These are phyloP conservation scores for Acanthopagrus latus DNA, from an alignment of 2,797 vertebrate species.

Conservation along the genomic window DNA sequence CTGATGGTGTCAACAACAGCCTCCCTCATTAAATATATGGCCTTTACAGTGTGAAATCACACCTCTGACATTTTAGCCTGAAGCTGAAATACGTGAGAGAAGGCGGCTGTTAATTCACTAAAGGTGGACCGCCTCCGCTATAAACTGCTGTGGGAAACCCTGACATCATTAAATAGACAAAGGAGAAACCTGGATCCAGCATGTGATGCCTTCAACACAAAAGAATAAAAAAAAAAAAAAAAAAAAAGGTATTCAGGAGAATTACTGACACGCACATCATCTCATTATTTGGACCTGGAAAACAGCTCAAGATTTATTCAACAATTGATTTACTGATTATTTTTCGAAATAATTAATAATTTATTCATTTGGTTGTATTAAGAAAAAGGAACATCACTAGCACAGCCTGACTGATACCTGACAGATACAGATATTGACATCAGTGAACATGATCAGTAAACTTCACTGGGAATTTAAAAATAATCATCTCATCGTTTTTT, in stretches of 20 bases:
- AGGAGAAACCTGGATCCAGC: conserved; percentile 17
- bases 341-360: too few species aligned
- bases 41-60: conserved; percentile 39
- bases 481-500: too few species aligned
- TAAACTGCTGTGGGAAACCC: conserved; percentile 27
- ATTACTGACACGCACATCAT: neutral
- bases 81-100: conserved; percentile 29
- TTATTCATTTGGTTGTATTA: too few species aligned
- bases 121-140: conserved; percentile 8
- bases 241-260: conserved; percentile 3
- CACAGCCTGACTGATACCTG: too few species aligned
- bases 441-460: too few species aligned
- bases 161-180: conserved; percentile 30
- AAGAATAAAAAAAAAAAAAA: neutral
- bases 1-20: conserved; percentile 22
- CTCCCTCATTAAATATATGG: conserved; percentile 34
- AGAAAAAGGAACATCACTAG: too few species aligned
- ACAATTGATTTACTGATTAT: too few species aligned
- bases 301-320: too few species aligned
- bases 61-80: conserved; percentile 44
- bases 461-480: too few species aligned
- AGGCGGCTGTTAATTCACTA: conserved; percentile 22
- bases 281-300: neutral
- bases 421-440: too few species aligned
- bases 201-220: conserved; percentile 19